phyloP scores from a whole-genome alignment of 30 jellyfish, hydroid and myxozoan genomes.

The Turritopsis dohrnii region DNA sequence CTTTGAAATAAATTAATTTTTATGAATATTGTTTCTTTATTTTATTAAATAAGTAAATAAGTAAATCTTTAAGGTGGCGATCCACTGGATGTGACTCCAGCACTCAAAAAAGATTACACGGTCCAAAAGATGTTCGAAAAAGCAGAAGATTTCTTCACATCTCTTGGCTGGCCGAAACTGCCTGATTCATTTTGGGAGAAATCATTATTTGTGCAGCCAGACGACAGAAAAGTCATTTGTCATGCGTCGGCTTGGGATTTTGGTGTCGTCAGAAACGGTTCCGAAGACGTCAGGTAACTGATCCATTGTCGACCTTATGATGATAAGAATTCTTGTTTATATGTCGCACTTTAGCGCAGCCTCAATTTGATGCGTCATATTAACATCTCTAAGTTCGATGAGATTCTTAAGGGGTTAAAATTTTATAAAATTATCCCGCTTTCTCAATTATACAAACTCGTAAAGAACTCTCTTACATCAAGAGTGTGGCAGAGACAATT shows the following conservation, averaged over 20 bases:
- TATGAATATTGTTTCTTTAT: no score
- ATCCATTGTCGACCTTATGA: no score
- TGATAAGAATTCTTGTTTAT: no score
- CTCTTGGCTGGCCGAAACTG: constrained; percentile 80
- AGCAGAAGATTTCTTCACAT: constrained; percentile 85
- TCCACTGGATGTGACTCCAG: constrained; percentile 56
- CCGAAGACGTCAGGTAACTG: constrained; percentile 56
- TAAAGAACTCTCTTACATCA: no score
- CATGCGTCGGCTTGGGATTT: constrained; percentile 99
- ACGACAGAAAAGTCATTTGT: constrained; percentile 67
- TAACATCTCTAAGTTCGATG: no score
- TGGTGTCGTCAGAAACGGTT: constrained; percentile 40
- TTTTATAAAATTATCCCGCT: background rate
- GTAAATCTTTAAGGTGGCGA: background rate
- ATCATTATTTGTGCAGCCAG: constrained; percentile 71
- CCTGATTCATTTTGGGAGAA: constrained; percentile 79
- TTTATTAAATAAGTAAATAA: no score
- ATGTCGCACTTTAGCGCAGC: no score
- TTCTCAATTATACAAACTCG: background rate
- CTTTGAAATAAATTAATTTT: no score
- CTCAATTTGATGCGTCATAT: no score
- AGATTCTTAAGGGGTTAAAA: no score
- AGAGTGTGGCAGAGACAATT: no score
- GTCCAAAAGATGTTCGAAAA: constrained; percentile 50
- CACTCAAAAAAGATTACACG: constrained; percentile 34